These are phyloP conservation scores for Plebejus anna DNA, from an alignment of 2,888 invertebrate species.

Conservation along the genomic window DNA sequence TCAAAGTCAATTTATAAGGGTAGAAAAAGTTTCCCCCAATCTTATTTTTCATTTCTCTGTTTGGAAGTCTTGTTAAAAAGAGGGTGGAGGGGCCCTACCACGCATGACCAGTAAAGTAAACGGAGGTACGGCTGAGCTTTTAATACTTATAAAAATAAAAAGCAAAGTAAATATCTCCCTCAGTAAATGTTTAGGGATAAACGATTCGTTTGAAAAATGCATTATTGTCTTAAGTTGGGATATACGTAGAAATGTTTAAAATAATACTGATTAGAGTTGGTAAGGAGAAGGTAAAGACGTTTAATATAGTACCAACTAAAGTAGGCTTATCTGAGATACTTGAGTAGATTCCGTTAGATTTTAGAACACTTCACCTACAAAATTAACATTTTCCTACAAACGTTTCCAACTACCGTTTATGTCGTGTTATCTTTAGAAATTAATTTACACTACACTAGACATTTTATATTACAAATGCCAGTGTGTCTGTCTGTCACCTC, in stretches of 20 bases:
- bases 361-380: neutral
- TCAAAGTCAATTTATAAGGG: constrained; percentile 4
- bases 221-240: neutral
- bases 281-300: neutral
- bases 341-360: neutral
- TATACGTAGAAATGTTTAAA: neutral
- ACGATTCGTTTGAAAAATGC: neutral
- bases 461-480: neutral
- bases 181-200: neutral
- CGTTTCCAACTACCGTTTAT: neutral
- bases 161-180: neutral
- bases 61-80: constrained; percentile 4
- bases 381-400: neutral
- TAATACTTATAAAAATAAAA: constrained; percentile 4
- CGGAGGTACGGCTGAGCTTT: neutral
- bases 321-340: neutral
- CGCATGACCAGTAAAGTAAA: constrained; percentile 1
- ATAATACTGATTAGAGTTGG: neutral
- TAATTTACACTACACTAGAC: neutral
- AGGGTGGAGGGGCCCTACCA: neutral
- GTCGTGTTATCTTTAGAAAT: neutral
- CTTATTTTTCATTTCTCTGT: constrained; percentile 5
- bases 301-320: neutral
- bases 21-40: constrained; percentile 8
- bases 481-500: too few relatives aligned